These are phyloP conservation scores for Merodon equestris DNA, from an alignment of 2,888 invertebrate species.

Conservation along the genomic window DNA sequence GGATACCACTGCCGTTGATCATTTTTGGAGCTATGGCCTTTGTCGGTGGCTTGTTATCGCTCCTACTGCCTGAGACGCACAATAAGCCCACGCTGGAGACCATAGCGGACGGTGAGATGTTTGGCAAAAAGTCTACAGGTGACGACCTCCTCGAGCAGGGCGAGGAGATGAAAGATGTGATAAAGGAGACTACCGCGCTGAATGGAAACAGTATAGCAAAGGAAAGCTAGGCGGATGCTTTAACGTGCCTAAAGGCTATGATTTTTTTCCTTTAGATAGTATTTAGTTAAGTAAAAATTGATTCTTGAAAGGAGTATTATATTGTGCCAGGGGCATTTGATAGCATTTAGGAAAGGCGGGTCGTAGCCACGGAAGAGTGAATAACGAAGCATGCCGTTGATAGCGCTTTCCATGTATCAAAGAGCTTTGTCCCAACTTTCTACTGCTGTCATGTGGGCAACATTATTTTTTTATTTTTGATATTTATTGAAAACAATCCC, in stretches of 20 bases:
- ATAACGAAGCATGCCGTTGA: no score
- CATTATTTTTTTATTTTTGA: background rate
- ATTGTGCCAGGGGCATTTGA: no score
- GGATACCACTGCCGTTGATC: constrained; percentile 84
- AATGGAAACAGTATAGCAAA: constrained; percentile 47
- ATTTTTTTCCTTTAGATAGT: constrained; percentile 19
- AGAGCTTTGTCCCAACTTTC: no score
- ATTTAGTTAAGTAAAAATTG: background rate
- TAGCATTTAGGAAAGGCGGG: no score
- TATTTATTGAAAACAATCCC: constrained; percentile 4
- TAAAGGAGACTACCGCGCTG: constrained; percentile 20
- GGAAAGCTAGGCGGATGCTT: constrained; percentile 30
- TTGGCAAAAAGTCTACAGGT: constrained; percentile 78
- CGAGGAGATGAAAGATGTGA: constrained; percentile 50
- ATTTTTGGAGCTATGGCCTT: constrained; percentile 87
- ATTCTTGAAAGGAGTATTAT: background rate
- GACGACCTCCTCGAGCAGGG: constrained; percentile 70
- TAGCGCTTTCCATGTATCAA: no score
- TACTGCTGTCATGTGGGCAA: no score
- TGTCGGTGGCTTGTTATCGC: constrained; percentile 85
- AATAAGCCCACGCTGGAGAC: constrained; percentile 89
- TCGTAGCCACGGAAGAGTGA: no score
- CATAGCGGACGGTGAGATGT: constrained; percentile 87
- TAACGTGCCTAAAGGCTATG: background rate
- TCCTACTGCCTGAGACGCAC: constrained; percentile 88